Percentiles rank a stretch among this genome's conserved stretches.
These are phyloP conservation scores for Porites lobata DNA, from an alignment of 92 coral and sea anemone genomes.

Conservation along the genomic window DNA sequence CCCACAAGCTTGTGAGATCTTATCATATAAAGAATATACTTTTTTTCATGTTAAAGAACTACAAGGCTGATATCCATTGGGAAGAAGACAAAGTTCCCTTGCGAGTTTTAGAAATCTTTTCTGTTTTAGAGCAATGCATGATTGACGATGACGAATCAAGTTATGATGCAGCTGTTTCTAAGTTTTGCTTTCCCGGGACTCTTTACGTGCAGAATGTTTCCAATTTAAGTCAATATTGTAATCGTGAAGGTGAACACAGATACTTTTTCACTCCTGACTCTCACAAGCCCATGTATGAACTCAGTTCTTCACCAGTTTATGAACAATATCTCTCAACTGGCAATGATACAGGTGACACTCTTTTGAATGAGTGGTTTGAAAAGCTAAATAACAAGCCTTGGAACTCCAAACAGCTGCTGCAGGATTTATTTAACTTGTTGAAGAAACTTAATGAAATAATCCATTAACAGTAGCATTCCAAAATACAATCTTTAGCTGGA, in stretches of 20 bases:
- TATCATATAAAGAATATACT: conserved; percentile 64
- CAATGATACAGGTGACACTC: conserved; percentile 43
- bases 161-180: conserved; percentile 56
- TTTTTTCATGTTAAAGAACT: conserved; percentile 57
- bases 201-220: conserved; percentile 50
- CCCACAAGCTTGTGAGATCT: conserved; percentile 54
- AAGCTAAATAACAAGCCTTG: conserved; percentile 56
- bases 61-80: conserved; percentile 58
- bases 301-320: conserved; percentile 56
- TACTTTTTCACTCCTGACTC: conserved; percentile 64
- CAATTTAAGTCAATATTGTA: conserved; percentile 41
- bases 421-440: conserved; percentile 32
- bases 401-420: conserved; percentile 62
- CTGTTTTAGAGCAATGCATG: conserved; percentile 54
- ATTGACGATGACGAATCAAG: conserved; percentile 47
- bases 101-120: conserved; percentile 61
- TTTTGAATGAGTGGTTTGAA: conserved; percentile 53
- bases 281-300: conserved; percentile 64
- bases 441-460: conserved; percentile 34
- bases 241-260: conserved; percentile 11
- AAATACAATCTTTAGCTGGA: not conserved
- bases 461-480: conserved; percentile 8
- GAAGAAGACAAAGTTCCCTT: conserved; percentile 36
- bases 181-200: conserved; percentile 48
- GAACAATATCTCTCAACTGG: conserved; percentile 46